Base-by-base conservation (phyloP, 2,888 invertebrate species). In the Podotricha telesiphe region DNA sequence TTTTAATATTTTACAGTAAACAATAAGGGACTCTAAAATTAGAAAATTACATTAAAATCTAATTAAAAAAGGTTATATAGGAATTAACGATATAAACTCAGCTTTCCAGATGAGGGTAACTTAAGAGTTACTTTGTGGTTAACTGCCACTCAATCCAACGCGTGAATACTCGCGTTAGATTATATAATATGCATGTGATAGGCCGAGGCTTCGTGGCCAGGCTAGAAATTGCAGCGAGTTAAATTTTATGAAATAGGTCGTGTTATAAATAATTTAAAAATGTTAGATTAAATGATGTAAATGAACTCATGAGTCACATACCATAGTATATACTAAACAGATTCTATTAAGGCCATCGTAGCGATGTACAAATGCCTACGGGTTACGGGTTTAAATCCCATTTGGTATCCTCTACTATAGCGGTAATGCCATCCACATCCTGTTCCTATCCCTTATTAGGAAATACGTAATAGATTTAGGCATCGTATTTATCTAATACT, bases 131-230 rank as follows among this genome's bases (percentile, higher is more conserved):
- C 64, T 67, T 40, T 15, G 66, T 42, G 69, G 71, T 69, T 61
- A 51, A 11, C 65, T 68, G 42, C 59, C 59, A 64, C 59, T 47
- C 59, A 47, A 63, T 66, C 62, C 51, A 15, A 67, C 53, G 34
- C 67, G 50, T 45, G 59, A 51, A 53, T 48, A 51, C 47, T 59
- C 64, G 68, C 48, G 68, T 58, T 59, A 67, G 17, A 20, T 68
- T 69, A 69, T 72, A 51, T 67, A 71, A 67, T 69, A 69, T 67
- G 67, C 37, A 61, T 19, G 48, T 34, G 66, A 56, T 51, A 34
- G 53, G 45, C 50, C 37, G 20, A 50, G 28, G 64, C 34, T 62
- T 22, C 34, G 53, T 59, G 47, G 55, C 37, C 55, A 40, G 53
- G 59, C 42, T 69, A 40, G 53, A 65, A 69, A 59, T 67, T 59